Evolutionary conservation across 2,888 invertebrate species (phyloP), one percentile per base, ranked within the genome.

Genomic region (Ypsolopha sequella): DNA sequence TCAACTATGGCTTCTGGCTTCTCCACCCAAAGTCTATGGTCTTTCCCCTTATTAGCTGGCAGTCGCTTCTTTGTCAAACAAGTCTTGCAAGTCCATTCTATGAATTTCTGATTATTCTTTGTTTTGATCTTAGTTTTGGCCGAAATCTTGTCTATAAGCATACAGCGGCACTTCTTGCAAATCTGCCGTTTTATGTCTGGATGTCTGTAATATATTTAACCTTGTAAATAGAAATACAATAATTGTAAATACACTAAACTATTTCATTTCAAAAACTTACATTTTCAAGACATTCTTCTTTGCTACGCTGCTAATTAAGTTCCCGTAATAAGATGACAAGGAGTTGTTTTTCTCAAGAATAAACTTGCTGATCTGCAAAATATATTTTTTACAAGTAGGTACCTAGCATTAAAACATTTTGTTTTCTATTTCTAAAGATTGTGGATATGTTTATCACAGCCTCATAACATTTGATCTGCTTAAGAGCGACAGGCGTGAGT

Each of bases 221-320:
- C 2, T 3, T 39, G n/a, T n/a, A 39, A 39, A 3, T 39, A n/a
- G n/a, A 9, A 39, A 39, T 39, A 39, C 6, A n/a, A 39, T 24
- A 24, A 24, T 24, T 24, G 4, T 24, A 24, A 46, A 8, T 13
- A n/a, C n/a, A n/a, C n/a, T n/a, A n/a, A n/a, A 24, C 34, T 46
- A 13, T 41, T 44, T 24, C 35, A 11, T 14, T 45, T 36, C 24
- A 24, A 4, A 24, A 4, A 76, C 84, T 81, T 73, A 89, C 88
- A 90, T 84, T 76, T 89, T 84, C 39, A 89, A 61, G n/a, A 90
- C 89, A 66, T 88, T 86, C 66, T 90, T 90, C 66, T 88, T 89
- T 0, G 88, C 89, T 52, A 90, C 85, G 60, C 79, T 88, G 8
- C 85, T 65, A 58, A 89, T 78, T 3, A 88, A 68, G 57, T 88